Evolutionary conservation across 2,888 invertebrate genomes (phyloP).

Genomic region (Drosophila glabriapex): DNA sequence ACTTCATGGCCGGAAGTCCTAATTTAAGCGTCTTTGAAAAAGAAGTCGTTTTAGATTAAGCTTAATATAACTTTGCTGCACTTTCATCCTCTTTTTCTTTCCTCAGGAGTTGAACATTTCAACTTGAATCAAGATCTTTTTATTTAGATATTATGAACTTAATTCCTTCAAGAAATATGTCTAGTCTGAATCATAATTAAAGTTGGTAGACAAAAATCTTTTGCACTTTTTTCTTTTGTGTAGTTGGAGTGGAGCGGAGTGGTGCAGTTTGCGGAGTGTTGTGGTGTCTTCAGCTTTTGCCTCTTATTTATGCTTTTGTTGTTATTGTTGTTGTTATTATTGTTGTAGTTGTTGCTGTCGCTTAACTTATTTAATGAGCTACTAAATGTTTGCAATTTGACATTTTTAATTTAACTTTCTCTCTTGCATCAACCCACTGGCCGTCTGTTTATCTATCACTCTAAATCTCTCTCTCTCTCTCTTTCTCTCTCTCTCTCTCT

Average conservation of each 20-base stretch:
- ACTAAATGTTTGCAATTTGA: conserved; percentile 81
- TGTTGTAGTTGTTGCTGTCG: conserved; percentile 56
- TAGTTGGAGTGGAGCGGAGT: not conserved
- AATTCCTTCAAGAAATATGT: not conserved
- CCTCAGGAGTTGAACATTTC: not conserved
- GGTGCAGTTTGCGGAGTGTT: conserved; percentile 16
- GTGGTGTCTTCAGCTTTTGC: conserved; percentile 35
- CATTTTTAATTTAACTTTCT: conserved; percentile 81
- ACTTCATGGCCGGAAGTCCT: not conserved
- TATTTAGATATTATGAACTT: not conserved
- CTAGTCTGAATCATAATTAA: not conserved
- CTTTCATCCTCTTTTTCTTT: not conserved
- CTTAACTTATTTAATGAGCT: conserved; percentile 81
- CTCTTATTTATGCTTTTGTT: conserved; percentile 19
- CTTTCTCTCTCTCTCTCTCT: not conserved
- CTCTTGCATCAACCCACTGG: conserved; percentile 33
- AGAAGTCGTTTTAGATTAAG: not conserved
- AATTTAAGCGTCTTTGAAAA: not conserved
- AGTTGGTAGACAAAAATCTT: not conserved
- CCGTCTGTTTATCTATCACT: not conserved
- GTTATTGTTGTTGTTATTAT: conserved; percentile 56
- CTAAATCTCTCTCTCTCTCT: not conserved
- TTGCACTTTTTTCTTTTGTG: not conserved
- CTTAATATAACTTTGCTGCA: not conserved
- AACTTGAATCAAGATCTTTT: not conserved